Evolutionary conservation across 2,888 invertebrate species (phyloP).

Genomic region (Andrena praecox): DNA sequence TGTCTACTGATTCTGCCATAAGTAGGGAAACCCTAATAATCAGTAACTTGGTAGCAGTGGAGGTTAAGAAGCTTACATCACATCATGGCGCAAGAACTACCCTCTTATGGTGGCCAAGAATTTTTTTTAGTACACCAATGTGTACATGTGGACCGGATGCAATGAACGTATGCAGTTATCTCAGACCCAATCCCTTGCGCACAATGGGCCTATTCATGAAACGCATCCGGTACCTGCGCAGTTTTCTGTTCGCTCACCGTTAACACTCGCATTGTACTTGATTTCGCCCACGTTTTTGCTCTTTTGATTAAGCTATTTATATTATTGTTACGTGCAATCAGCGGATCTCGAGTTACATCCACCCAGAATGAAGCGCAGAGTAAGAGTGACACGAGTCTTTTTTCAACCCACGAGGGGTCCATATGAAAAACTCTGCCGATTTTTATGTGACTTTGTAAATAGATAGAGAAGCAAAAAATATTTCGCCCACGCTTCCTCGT

Average conservation of each 20-base stretch:
- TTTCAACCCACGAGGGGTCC: not conserved
- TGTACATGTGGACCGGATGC: slow-evolving; percentile 54
- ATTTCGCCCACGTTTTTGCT: slow-evolving; percentile 43
- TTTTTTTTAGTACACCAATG: slow-evolving; percentile 33
- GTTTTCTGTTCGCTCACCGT: slow-evolving; percentile 57
- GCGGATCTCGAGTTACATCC: not conserved
- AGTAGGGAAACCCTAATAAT: too few species aligned
- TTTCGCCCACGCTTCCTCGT: too few species aligned
- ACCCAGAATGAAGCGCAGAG: not conserved
- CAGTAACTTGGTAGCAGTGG: too few species aligned
- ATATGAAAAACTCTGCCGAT: too few species aligned
- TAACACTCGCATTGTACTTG: slow-evolving; percentile 37
- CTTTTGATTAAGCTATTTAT: slow-evolving; percentile 44
- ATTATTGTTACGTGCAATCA: slow-evolving; percentile 22
- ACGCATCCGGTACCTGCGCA: slow-evolving; percentile 65
- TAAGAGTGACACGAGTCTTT: not conserved
- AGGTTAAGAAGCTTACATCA: slow-evolving; percentile 10
- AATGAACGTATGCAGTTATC: slow-evolving; percentile 54
- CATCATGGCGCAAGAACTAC: slow-evolving; percentile 10
- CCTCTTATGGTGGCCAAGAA: slow-evolving; percentile 29
- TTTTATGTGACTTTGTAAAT: too few species aligned
- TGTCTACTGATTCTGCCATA: too few species aligned
- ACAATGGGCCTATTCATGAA: slow-evolving; percentile 66
- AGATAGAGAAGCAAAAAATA: too few species aligned
- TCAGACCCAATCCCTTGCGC: slow-evolving; percentile 51